These are phyloP conservation scores for Eupithecia pulchellata DNA, from an alignment of 2,888 invertebrate species.

Conservation along the genomic window DNA sequence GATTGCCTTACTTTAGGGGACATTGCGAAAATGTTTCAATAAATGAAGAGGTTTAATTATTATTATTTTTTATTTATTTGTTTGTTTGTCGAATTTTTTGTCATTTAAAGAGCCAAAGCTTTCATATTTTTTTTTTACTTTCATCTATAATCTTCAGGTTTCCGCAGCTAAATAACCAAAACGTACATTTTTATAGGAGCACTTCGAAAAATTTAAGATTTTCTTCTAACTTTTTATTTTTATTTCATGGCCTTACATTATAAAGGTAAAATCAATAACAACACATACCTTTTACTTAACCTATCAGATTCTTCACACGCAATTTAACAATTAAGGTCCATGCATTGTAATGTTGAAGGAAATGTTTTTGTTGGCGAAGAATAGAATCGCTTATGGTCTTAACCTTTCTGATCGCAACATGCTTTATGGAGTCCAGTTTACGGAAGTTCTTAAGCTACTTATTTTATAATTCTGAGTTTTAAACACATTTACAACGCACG, in stretches of 20 bases:
- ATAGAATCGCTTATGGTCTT: background rate
- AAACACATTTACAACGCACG: no score
- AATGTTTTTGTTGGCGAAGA: background rate
- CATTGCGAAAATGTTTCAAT: background rate
- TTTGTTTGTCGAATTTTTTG: no score
- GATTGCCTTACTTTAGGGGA: background rate
- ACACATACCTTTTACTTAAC: background rate
- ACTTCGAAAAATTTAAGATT: no score
- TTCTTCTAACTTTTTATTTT: no score
- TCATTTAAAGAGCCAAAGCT: no score
- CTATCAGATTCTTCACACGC: slow-evolving; percentile 11
- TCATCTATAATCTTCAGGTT: background rate
- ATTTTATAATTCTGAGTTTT: no score
- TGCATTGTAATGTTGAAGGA: slow-evolving; percentile 5
- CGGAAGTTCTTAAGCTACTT: no score
- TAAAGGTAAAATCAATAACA: background rate
- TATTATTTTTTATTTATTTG: no score
- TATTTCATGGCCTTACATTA: no score
- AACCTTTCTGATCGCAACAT: background rate
- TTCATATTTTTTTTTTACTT: no score
- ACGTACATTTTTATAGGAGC: no score
- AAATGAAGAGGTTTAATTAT: no score
- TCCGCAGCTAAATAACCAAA: background rate
- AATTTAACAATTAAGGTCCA: slow-evolving; percentile 15
- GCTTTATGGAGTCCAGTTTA: background rate